Evolutionary conservation across 1,140 invertebrate genomes (phyloP).

Genomic region (Hyposmocoma kahamanoa): DNA sequence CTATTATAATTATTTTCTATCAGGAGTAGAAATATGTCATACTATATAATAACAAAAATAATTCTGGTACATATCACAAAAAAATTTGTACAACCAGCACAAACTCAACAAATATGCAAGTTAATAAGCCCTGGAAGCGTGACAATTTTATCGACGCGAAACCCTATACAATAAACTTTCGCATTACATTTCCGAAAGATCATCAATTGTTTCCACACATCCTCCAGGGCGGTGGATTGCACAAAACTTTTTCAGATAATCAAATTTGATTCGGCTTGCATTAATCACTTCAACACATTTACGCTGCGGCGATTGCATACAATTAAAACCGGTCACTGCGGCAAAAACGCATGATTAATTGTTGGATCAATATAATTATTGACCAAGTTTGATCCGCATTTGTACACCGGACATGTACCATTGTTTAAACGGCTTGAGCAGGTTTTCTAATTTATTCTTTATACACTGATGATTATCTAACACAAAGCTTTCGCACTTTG

Average conservation of each 20-base stretch:
- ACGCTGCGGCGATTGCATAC: conserved; percentile 31
- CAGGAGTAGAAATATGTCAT: no score
- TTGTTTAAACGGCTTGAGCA: conserved; percentile 26
- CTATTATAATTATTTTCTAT: no score
- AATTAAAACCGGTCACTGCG: conserved; percentile 29
- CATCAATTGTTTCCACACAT: background rate
- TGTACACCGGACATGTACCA: no score
- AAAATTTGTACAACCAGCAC: no score
- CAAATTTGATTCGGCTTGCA: conserved; percentile 43
- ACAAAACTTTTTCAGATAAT: conserved; percentile 38
- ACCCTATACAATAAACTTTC: no score
- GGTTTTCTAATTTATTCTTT: conserved; percentile 17
- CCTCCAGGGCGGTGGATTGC: background rate
- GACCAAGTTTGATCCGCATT: conserved; percentile 18
- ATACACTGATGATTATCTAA: background rate
- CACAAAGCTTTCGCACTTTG: background rate
- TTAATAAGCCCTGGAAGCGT: no score
- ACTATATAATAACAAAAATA: no score
- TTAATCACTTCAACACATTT: conserved; percentile 63
- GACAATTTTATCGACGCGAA: no score
- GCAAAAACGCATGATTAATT: conserved; percentile 55
- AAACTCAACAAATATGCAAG: no score
- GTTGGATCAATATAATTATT: conserved; percentile 48
- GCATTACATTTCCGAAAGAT: no score
- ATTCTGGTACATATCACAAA: no score